phyloP scores from a whole-genome alignment of 2,888 invertebrate species.

The Rhimphoctona megacephalus region DNA sequence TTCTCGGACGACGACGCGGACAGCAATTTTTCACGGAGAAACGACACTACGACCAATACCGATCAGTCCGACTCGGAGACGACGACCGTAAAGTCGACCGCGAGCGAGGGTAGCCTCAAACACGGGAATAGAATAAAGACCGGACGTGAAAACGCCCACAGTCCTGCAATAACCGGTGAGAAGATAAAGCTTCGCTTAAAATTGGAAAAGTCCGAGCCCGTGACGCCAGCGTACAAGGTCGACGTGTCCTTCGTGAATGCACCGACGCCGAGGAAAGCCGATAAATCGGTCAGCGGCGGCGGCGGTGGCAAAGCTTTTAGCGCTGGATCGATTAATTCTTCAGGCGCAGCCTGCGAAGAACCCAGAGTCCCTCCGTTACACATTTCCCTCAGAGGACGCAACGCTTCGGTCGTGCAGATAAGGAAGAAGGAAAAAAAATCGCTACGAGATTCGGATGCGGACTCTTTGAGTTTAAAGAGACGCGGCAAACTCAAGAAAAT shows the following conservation, averaged over 20 bases:
- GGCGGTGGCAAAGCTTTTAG: slow-evolving; percentile 84
- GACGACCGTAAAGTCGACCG: slow-evolving; percentile 86
- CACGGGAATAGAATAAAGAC: slow-evolving; percentile 81
- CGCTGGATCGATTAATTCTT: slow-evolving; percentile 79
- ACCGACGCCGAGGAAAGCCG: slow-evolving; percentile 83
- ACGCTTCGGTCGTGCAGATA: slow-evolving; percentile 93
- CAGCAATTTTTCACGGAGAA: slow-evolving; percentile 86
- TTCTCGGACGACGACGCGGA: slow-evolving; percentile 88
- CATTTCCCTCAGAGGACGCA: slow-evolving; percentile 93
- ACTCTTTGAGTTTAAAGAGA: slow-evolving; percentile 81
- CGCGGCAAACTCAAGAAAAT: slow-evolving; percentile 86
- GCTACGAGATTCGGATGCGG: slow-evolving; percentile 85
- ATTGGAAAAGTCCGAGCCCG: slow-evolving; percentile 93
- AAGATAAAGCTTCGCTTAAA: slow-evolving; percentile 94
- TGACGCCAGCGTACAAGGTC: slow-evolving; percentile 92
- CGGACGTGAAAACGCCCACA: slow-evolving; percentile 81
- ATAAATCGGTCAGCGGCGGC: slow-evolving; percentile 84
- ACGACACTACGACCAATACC: slow-evolving; percentile 85
- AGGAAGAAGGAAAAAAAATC: slow-evolving; percentile 89
- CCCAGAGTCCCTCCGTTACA: slow-evolving; percentile 95
- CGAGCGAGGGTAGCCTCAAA: slow-evolving; percentile 87
- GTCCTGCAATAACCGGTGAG: slow-evolving; percentile 86
- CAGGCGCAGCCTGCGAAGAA: slow-evolving; percentile 86
- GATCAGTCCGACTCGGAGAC: slow-evolving; percentile 87
- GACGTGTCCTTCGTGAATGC: slow-evolving; percentile 91